Base-by-base conservation (phyloP, 2,113 vertebrate genomes). In the Callipepla californica region DNA sequence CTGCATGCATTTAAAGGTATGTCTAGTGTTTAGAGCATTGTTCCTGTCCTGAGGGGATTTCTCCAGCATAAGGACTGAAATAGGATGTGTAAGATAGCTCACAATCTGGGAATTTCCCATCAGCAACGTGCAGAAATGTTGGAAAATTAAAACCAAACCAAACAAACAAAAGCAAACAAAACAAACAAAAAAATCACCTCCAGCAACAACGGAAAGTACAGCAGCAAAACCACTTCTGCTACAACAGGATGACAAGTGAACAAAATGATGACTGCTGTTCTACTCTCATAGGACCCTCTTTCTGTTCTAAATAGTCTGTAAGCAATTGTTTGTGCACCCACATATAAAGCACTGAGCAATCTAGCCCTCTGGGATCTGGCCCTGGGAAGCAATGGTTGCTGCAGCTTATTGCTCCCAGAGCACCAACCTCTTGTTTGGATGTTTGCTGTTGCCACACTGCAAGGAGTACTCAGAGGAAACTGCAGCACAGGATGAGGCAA, bases 361-460 rank as follows among this genome's bases (percentile, higher is more conserved):
- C 30, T 23, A 25, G 9, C 51, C 11, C 6, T 14, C 22, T 23
- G 15, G 7, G 16, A 3, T 4, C 14, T 21, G 30, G 45, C 30
- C 22, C 53, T 48, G 26, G n/a, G 22, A 47, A 74, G 16, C 0
- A 1, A 9, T 10, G 48, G 10, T 3, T n/a, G 15, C 44, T 58
- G 30, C 14, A 69, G 8, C 12, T 63, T 20, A 28, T 19, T 55
- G 21, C 5, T 67, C 16, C 36, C 9, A 68, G 53, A 45, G 21
- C 23, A 75, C 15, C 32, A 55, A 2, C 9, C 32, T 72, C 44
- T 2, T 1, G 13, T 81, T 8, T 75, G 61, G 8, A 2, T 21
- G n/a, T 40, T 45, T 70, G 26, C 26, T 50, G 10, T 8, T 50
- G 34, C 23, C 28, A 38, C 11, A 18, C 22, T 25, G 10, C 11